Evolutionary conservation across 53 echinoderm and acorn worm genomes (phyloP).

Genomic region (Pentamera pediparva): DNA sequence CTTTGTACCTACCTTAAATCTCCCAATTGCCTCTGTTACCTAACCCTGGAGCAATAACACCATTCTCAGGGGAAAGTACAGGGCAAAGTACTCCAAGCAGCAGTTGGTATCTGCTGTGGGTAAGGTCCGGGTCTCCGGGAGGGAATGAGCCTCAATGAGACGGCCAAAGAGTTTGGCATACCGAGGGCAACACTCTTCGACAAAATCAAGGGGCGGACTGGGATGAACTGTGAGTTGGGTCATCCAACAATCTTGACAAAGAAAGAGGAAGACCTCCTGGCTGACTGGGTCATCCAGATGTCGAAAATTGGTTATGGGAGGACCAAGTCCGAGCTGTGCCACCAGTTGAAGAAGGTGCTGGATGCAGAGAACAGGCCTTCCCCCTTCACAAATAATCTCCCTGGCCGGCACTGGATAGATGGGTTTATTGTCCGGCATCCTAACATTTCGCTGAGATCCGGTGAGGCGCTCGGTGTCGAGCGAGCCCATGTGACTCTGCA

Average conservation of each 20-base stretch:
- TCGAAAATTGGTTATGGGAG: conserved; percentile 31
- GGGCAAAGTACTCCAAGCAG: conserved; percentile 17
- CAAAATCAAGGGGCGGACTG: background rate
- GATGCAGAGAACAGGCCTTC: conserved; percentile 6
- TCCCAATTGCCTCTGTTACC: background rate
- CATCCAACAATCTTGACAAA: background rate
- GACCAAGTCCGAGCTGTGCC: background rate
- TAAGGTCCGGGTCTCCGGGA: background rate
- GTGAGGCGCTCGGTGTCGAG: conserved; percentile 40
- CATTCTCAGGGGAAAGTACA: conserved; percentile 16
- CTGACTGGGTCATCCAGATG: conserved; percentile 26
- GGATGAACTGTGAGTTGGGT: background rate
- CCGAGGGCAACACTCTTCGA: background rate
- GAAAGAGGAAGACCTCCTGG: conserved; percentile 10
- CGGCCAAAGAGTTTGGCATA: background rate
- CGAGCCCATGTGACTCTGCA: conserved; percentile 33
- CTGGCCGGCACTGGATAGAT: conserved; percentile 23
- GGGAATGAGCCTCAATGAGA: background rate
- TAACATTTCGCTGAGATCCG: background rate
- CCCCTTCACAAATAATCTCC: conserved; percentile 24
- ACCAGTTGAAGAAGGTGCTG: conserved; percentile 23
- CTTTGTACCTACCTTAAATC: background rate
- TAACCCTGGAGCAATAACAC: too few species aligned
- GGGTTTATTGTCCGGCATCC: conserved; percentile 23
- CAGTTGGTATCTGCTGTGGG: background rate